Base-by-base conservation (phyloP, 2,888 invertebrate species). In the Philereme transversata region DNA sequence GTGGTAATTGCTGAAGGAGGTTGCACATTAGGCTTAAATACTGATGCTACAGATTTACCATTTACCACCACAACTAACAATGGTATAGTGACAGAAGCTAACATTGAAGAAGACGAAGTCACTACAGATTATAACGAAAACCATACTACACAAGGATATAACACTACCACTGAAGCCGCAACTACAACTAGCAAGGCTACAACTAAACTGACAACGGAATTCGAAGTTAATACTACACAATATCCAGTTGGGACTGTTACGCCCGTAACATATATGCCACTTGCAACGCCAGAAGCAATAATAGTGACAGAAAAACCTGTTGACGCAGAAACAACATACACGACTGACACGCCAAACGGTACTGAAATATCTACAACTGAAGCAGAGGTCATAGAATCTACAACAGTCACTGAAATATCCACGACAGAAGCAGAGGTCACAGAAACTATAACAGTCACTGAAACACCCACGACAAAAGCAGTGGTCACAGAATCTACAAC, bases 1-100 rank as follows among this genome's bases (percentile, higher is more conserved):
- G 61, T 57, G 6, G 53, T 51, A 3, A 65, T 65, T 4, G 66
- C 62, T 5, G 66, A 64, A 66, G 68, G 68, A n/a, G 69, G 69
- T 8, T 70, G 69, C 22, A 62, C 63, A 9, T 46, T 65, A 4
- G 62, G 57, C 33, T 34, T 41, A 9, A 46, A 52, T 5, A 63
- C 51, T 8, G 53, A 54, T 7, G 7, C 36, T 3, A 38, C 36
- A 46, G 7, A 36, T 33, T 3, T 51, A 60, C 10, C 58, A 38
- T 57, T 58, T 9, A 58, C 40, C 7, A 40, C 8, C 7, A 40
- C 7, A 8, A 41, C 60, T 11, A 35, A 53, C n/a, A n/a, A 48
- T 10, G 61, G 8, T 8, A 40, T 8, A 8, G 8, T 40, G n/a
- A 40, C 40, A 40, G 40, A 40, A 40, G 33, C 36, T 11, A 41